Base-by-base conservation (phyloP, 2,888 invertebrate genomes). In the Campoplex nolae region DNA sequence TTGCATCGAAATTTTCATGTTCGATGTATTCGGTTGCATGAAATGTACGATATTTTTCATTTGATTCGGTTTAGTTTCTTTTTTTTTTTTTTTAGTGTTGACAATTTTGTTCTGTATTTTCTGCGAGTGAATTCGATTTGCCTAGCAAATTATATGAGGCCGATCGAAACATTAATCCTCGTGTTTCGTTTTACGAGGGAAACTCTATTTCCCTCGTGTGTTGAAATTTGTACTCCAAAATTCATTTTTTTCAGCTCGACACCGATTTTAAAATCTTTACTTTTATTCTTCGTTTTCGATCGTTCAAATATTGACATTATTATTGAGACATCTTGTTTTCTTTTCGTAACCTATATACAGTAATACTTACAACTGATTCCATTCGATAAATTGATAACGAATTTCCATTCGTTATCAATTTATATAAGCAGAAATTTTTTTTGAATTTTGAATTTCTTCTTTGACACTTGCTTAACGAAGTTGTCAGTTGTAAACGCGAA, bases 141-240 rank as follows among this genome's bases (percentile, higher is more conserved):
- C 18, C 18, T n/a, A 4, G 11, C 2, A 38, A 23, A n/a, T 18
- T 38, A 23, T 70, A 45, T 28, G 6, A 3, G 13, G 13, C 9
- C 70, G 23, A 45, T 70, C 70, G 70, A 42, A 70, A 70, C 45
- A n/a, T 42, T 13, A 45, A 11, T 54, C 51, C 71, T 28, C 71
- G 71, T 71, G 51, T 45, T 42, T 45, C 23, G 23, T 32, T 71
- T 71, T 71, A 51, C 71, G 71, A 71, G 71, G 71, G 71, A 71
- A 71, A 48, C 7, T 32, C 18, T 35, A 9, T 45, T 70, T 45
- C 23, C 23, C 23, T 23, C 23, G 23, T 23, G 23, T 23, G 0
- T 23, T 23, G 23, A n/a, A 23, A 45, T 23, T 70, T 45, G 23
- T 28, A 28, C 2, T 48, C 23, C 70, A 70, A 42, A 42, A 42